Evolutionary conservation across 1,140 invertebrate genomes (phyloP).

Genomic region (Cardiocondyla obscurior): DNA sequence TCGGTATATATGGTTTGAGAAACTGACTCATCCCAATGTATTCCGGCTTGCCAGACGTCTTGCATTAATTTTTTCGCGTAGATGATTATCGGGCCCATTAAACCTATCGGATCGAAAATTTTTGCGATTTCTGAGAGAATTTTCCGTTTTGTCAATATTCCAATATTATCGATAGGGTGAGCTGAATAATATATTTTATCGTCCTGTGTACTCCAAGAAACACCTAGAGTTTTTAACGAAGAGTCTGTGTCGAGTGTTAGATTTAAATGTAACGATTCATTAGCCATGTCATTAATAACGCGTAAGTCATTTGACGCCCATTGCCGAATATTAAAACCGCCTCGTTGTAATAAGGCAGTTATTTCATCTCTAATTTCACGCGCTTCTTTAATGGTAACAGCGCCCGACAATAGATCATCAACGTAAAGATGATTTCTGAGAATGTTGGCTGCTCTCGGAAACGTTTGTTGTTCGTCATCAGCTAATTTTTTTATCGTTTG

Average conservation of each 20-base stretch:
- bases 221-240: constrained; percentile 20
- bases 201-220: background rate
- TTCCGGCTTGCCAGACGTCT: background rate
- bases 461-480: background rate
- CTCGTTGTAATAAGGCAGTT: background rate
- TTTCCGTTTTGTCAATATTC: constrained; percentile 12
- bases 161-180: background rate
- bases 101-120: constrained; percentile 32
- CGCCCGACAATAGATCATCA: background rate
- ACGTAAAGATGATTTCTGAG: constrained; percentile 4
- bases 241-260: background rate
- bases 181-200: background rate
- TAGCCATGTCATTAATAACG: background rate
- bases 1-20: background rate
- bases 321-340: background rate
- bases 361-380: background rate
- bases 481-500: background rate
- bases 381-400: background rate
- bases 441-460: background rate
- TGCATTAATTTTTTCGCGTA: constrained; percentile 40
- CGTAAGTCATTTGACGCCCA: background rate
- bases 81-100: background rate
- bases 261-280: background rate
- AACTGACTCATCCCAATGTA: constrained; percentile 45
- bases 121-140: constrained; percentile 21